Conservation (phyloP, 2,888 invertebrate species). For the Metalampra italica region DNA sequence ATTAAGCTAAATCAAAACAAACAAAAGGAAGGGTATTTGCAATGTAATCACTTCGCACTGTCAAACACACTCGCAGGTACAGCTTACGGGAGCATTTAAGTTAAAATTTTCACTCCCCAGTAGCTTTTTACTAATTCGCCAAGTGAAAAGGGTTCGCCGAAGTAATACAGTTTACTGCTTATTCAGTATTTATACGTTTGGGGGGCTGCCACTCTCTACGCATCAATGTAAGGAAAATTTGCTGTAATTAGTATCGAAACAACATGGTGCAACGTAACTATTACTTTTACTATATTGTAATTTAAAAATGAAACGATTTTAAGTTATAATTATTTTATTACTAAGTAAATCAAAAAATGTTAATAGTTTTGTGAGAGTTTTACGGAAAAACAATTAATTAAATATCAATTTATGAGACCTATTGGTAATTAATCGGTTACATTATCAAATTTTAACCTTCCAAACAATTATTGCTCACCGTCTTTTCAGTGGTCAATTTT, state of each 20-base stretch:
- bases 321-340: too few species aligned
- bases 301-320: background rate
- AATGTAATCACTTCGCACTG: constrained; percentile 74
- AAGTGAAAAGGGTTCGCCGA: constrained; percentile 77
- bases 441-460: too few species aligned
- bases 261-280: constrained; percentile 1
- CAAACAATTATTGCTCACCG: too few species aligned
- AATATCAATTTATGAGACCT: too few species aligned
- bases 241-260: constrained; percentile 35
- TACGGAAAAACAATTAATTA: too few species aligned
- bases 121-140: constrained; percentile 79
- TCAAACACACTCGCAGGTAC: constrained; percentile 74
- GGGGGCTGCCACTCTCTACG: constrained; percentile 67
- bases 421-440: too few species aligned
- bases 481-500: too few species aligned
- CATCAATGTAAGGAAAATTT: constrained; percentile 64
- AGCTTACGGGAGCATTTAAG: constrained; percentile 72
- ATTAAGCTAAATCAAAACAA: constrained; percentile 72
- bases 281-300: background rate
- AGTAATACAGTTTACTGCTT: constrained; percentile 79
- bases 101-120: constrained; percentile 78
- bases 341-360: too few species aligned
- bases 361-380: too few species aligned
- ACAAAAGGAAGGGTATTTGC: constrained; percentile 65
- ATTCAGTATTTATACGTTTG: constrained; percentile 76